Base-by-base conservation (phyloP, 2,113 vertebrate species). In the Boulengerochromis microlepis region DNA sequence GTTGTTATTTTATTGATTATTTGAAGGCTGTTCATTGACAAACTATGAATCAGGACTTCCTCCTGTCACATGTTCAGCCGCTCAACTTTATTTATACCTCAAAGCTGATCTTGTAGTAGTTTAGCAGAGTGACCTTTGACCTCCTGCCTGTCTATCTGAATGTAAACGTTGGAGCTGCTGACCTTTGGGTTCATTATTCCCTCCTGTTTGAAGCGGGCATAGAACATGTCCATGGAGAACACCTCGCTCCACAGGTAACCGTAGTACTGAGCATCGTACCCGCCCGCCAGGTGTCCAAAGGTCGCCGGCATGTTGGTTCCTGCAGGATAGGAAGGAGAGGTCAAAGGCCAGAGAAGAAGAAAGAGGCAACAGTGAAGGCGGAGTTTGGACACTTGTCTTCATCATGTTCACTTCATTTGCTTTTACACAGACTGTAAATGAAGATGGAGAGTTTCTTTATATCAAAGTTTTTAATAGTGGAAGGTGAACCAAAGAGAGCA, bases 181-280 rank as follows among this genome's bases (percentile, higher is more conserved):
- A 89, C 95, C 95, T 95, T 87, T 0, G 95, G 91, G 88, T 95
- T 95, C 95, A 96, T 96, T 92, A 96, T 95, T 24, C 95, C 95
- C 26, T 96, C 95, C 84, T 89, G 96, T 92, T 98, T 98, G 96
- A 99, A 99, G 87, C 99, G 98, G 0, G 98, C 97, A 89, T 97
- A 97, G 96, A 98, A 99, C 98, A 99, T 99, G 92, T 99, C 99
- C 97, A 98, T 99, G 84, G 99, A 99, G 86, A 97, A 99, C 8
- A 99, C 99, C 88, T 99, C 98, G 4, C 99, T 99, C 99, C 99
- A 99, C 74, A 99, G 96, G 96, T 99, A 99, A 82, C 99, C 98
- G 0, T 99, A 99, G 93, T 99, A 99, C 95, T 99, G 99, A 0
- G 98, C 99, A 0, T 99, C 99, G 1, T 99, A 99, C 42, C 98